phyloP scores from a whole-genome alignment of 2,113 vertebrate genomes.

The Albula glossodonta region DNA sequence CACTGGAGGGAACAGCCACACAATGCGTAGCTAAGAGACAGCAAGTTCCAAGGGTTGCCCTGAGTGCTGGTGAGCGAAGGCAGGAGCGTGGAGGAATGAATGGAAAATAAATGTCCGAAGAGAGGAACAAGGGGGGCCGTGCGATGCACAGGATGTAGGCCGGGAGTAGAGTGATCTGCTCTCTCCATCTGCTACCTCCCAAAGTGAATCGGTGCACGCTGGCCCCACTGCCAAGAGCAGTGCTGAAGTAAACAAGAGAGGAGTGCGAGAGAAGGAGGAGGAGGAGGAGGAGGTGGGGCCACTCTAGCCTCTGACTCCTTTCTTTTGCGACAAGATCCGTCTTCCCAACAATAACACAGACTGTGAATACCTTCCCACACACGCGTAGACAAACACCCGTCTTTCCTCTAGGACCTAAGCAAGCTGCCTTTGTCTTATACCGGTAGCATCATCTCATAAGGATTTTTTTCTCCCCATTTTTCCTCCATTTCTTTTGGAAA shows the following conservation, averaged over 20 bases:
- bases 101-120: neutral
- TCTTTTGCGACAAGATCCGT: neutral
- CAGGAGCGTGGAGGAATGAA: neutral
- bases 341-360: conserved; percentile 3
- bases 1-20: neutral
- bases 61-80: neutral
- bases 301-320: neutral
- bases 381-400: neutral
- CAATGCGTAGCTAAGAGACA: neutral
- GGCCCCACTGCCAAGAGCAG: conserved; percentile 37
- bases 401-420: too few relatives aligned
- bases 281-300: neutral
- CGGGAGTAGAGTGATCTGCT: conserved; percentile 34
- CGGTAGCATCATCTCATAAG: too few relatives aligned
- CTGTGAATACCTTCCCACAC: neutral
- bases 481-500: too few relatives aligned
- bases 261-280: neutral
- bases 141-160: conserved; percentile 14
- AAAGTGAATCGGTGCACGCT: conserved; percentile 30
- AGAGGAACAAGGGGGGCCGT: conserved; percentile 8
- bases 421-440: neutral
- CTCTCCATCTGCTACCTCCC: conserved; percentile 46
- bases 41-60: neutral
- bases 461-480: too few relatives aligned
- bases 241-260: conserved; percentile 38